Evolutionary conservation across 2,888 invertebrate genomes (phyloP).

Genomic region (Scaptodrosophila latifasciaeformis): DNA sequence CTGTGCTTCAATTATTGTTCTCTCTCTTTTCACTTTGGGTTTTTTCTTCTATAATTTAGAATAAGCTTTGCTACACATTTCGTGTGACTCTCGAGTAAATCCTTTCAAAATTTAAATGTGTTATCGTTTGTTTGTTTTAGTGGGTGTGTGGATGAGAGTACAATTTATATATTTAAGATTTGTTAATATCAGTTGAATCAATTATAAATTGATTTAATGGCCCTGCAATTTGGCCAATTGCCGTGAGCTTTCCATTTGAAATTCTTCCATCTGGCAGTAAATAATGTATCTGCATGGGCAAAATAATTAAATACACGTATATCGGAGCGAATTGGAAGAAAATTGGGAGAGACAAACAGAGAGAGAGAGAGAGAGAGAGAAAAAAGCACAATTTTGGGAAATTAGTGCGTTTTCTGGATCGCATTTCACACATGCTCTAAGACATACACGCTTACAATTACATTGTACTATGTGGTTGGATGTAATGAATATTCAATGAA

Average conservation of each 20-base stretch:
- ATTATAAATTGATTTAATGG: conserved; percentile 46
- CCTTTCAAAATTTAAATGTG: too few species aligned
- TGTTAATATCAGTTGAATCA: too few species aligned
- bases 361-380: conserved; percentile 37
- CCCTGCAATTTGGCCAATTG: conserved; percentile 73
- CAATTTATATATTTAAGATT: too few species aligned
- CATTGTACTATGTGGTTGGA: too few species aligned
- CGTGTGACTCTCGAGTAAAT: too few species aligned
- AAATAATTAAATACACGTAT: conserved; percentile 33
- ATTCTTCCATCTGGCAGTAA: conserved; percentile 90
- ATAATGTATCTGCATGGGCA: conserved; percentile 82
- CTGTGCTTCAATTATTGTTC: conserved; percentile 66
- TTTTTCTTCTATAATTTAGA: conserved; percentile 50
- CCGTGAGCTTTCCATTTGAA: conserved; percentile 84
- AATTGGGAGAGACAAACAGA: conserved; percentile 49
- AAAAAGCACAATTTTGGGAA: conserved; percentile 47
- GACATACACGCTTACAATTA: conserved; percentile 52
- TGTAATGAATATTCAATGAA: too few species aligned
- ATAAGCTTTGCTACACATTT: conserved; percentile 47
- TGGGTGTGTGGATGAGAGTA: too few species aligned
- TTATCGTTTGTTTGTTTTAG: too few species aligned
- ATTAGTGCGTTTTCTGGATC: conserved; percentile 58
- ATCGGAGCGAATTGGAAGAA: conserved; percentile 19
- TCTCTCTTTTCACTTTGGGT: too few species aligned
- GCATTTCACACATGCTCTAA: conserved; percentile 47